Evolutionary conservation across 2,113 vertebrate genomes (phyloP), one percentile per base, ranked within the genome.

Genomic region (Actenoides lindsayi): DNA sequence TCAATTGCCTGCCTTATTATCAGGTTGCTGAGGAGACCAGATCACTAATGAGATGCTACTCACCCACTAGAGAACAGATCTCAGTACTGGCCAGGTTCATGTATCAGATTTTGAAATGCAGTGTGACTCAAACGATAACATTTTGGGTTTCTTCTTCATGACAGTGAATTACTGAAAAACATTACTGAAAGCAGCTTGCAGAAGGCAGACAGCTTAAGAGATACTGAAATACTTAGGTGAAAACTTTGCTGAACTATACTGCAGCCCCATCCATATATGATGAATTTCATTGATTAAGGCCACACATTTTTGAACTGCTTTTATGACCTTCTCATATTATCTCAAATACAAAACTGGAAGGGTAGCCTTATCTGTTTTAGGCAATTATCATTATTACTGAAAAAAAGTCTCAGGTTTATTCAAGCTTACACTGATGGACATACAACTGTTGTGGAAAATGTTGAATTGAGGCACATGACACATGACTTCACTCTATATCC

Each of bases 71-170:
- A 77, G 24, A 83, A 33, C 6, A 60, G 44, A 60, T 57, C 27
- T 76, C 70, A 30, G 4, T 41, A 71, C 27, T 50, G n/a, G 63
- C 31, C 21, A 31, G 56, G 5, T 67, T 21, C 23, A 15, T 0
- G 0, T 24, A 31, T 8, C 24, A 62, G 30, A 53, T 76, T 80
- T 83, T 80, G 44, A 83, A 80, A 54, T 14, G 14, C 30, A 33
- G 2, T 13, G 14, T 9, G 28, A n/a, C 9, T 62, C 33, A 67
- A 33, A 41, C 13, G 5, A n/a, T 17, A 21, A 30, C 0, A 2
- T 48, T 80, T 87, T n/a, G 53, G 48, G 10, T 35, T 93, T 87
- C 24, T 21, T 53, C 10, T 44, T 59, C 54, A 53, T 35, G 42
- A 54, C 33, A 54, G 11, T 3, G 3, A 50, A 89, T 8, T 12